phyloP scores from a whole-genome alignment of 2,888 invertebrate genomes.

The Phyto melanocephala region DNA sequence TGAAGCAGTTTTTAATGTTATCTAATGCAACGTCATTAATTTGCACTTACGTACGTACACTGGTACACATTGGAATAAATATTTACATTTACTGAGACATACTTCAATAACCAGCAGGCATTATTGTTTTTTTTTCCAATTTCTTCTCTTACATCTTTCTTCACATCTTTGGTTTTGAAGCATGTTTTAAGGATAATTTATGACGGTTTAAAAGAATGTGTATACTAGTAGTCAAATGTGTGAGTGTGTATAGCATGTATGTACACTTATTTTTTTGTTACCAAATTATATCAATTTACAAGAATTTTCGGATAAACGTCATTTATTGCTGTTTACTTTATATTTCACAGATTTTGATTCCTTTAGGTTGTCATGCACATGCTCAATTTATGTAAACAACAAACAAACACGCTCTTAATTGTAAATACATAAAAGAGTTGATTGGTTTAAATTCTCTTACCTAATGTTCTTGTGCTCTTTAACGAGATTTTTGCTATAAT shows the following conservation, averaged over 20 bases:
- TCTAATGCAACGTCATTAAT: constrained; percentile 57
- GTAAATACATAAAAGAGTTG: neutral
- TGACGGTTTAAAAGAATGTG: constrained; percentile 38
- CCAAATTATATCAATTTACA: neutral
- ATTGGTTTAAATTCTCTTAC: neutral
- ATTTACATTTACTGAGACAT: too few relatives aligned
- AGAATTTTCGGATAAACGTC: constrained; percentile 36
- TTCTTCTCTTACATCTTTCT: neutral
- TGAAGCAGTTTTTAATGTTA: neutral
- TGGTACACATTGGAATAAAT: too few relatives aligned
- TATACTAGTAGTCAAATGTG: constrained; percentile 8
- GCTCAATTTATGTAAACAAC: neutral
- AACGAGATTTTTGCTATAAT: constrained; percentile 30
- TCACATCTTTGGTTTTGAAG: neutral
- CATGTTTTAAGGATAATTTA: constrained; percentile 46
- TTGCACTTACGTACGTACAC: neutral
- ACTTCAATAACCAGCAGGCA: neutral
- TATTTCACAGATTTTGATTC: neutral
- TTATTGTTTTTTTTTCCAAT: neutral
- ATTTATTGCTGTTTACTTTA: constrained; percentile 34
- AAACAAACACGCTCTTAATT: neutral
- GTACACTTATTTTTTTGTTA: neutral
- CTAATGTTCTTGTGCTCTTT: neutral
- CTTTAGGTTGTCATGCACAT: neutral
- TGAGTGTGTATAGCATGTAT: neutral